phyloP scores from a whole-genome alignment of 2,888 invertebrate genomes.

The Lithophane leautieri region DNA sequence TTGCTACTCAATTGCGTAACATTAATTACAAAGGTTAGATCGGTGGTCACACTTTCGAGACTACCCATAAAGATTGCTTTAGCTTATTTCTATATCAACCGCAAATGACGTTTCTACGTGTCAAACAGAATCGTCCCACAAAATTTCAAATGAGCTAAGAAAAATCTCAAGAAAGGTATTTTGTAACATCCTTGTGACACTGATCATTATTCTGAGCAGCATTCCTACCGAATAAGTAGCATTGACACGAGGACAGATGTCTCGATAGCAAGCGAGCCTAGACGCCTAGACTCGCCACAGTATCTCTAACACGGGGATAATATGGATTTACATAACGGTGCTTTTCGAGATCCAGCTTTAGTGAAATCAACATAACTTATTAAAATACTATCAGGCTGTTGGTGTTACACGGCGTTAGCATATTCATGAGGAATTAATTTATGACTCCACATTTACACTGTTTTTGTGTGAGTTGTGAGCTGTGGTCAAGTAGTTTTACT shows the following conservation, averaged over 20 bases:
- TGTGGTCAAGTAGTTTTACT: neutral
- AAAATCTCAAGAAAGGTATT: slow-evolving; percentile 19
- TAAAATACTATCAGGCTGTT: neutral
- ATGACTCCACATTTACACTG: neutral
- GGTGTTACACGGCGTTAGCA: neutral
- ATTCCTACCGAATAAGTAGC: slow-evolving; percentile 46
- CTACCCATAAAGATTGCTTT: neutral
- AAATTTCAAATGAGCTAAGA: slow-evolving; percentile 7
- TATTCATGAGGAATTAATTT: neutral
- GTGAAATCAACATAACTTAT: neutral
- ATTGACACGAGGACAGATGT: slow-evolving; percentile 53
- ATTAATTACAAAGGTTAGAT: slow-evolving; percentile 1
- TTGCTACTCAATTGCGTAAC: neutral
- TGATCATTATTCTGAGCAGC: slow-evolving; percentile 48
- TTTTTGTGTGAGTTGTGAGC: neutral
- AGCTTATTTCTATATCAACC: neutral
- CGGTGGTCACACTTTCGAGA: slow-evolving; percentile 1
- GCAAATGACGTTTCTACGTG: neutral
- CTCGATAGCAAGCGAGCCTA: slow-evolving; percentile 29
- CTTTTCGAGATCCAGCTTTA: slow-evolving; percentile 16
- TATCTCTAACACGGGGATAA: slow-evolving; percentile 3
- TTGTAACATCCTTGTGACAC: slow-evolving; percentile 42
- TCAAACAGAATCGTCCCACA: neutral
- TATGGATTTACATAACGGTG: slow-evolving; percentile 5
- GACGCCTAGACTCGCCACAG: slow-evolving; percentile 4